These are phyloP conservation scores for Chitala chitala DNA, from an alignment of 2,113 vertebrate genomes.

Conservation along the genomic window DNA sequence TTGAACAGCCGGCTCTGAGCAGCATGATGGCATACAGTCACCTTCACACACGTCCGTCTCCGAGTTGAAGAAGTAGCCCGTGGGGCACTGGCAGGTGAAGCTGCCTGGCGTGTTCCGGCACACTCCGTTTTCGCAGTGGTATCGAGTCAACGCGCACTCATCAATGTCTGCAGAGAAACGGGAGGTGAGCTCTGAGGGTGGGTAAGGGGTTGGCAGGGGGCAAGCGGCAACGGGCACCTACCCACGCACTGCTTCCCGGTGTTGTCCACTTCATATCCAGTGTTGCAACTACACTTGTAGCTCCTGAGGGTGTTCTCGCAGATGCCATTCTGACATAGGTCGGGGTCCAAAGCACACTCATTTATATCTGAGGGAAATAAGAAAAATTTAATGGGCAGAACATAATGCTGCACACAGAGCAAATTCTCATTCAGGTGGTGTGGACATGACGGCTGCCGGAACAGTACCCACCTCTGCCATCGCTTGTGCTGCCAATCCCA, in stretches of 20 bases:
- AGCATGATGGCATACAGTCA: slow-evolving; percentile 32
- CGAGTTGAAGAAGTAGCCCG: slow-evolving; percentile 78
- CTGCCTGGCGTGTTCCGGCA: slow-evolving; percentile 97
- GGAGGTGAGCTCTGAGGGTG: too few relatives aligned
- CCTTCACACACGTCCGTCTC: slow-evolving; percentile 88
- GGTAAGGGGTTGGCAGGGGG: too few relatives aligned
- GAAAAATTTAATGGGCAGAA: background rate
- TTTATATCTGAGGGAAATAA: slow-evolving; percentile 79
- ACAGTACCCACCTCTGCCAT: slow-evolving; percentile 68
- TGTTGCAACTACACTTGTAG: slow-evolving; percentile 88
- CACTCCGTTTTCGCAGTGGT: slow-evolving; percentile 89
- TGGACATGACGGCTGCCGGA: background rate
- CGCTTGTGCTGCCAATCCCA: slow-evolving; percentile 73
- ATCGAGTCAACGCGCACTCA: slow-evolving; percentile 79
- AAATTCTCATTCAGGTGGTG: too few relatives aligned
- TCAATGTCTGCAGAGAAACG: slow-evolving; percentile 74
- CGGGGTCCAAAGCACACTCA: slow-evolving; percentile 88
- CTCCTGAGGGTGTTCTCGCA: slow-evolving; percentile 92
- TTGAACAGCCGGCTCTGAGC: background rate
- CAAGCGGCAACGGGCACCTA: slow-evolving; percentile 52
- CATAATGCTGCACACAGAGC: too few relatives aligned
- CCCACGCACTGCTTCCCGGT: slow-evolving; percentile 84
- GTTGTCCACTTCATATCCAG: slow-evolving; percentile 86
- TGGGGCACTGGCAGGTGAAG: slow-evolving; percentile 86
- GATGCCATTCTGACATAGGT: slow-evolving; percentile 89